Base-by-base conservation (phyloP, 2,888 invertebrate genomes). In the Cerastoderma edule region DNA sequence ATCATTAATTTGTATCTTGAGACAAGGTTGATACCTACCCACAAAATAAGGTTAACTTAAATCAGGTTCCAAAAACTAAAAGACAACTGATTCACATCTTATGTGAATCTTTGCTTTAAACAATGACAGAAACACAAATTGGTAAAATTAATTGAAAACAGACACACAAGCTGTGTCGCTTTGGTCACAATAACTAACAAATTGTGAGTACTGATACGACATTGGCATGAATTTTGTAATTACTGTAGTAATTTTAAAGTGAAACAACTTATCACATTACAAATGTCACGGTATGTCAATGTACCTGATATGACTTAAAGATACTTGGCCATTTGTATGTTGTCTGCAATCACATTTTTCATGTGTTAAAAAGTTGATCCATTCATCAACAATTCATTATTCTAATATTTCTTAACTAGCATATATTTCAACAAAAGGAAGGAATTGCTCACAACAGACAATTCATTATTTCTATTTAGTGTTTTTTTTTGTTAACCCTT, bases 291-390 rank as follows among this genome's bases (percentile, higher is more conserved):
- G 27, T 22, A 53, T 24, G 4, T 19, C 30, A 27, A 2, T 35
- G 4, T 60, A 60, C 60, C 60, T 60, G 35, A 22, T 60, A 60
- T 13, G 27, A n/a, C 27, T 60, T 60, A 27, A 60, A 60, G 24
- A 60, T 35, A 60, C 39, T 60, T 35, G 60, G 60, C 60, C 60
- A 60, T 60, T 39, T 60, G 27, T 60, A 60, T 39, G 60, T 39
- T 22, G 60, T 60, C 60, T 60, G 35, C n/a, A 60, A 60, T 39
- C 6, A 56, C n/a, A n/a, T n/a, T n/a, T n/a, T n/a, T n/a, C n/a
- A n/a, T n/a, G n/a, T n/a, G n/a, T n/a, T n/a, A n/a, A n/a, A n/a
- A n/a, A n/a, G n/a, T n/a, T n/a, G n/a, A n/a, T n/a, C n/a, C n/a
- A n/a, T n/a, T n/a, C n/a, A n/a, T n/a, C n/a, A n/a, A n/a, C n/a